Percentiles rank a stretch among this genome's conserved stretches.
Evolutionary conservation across 2,797 vertebrate genomes (phyloP).

Genomic region (Pantherophis vulpinus): DNA sequence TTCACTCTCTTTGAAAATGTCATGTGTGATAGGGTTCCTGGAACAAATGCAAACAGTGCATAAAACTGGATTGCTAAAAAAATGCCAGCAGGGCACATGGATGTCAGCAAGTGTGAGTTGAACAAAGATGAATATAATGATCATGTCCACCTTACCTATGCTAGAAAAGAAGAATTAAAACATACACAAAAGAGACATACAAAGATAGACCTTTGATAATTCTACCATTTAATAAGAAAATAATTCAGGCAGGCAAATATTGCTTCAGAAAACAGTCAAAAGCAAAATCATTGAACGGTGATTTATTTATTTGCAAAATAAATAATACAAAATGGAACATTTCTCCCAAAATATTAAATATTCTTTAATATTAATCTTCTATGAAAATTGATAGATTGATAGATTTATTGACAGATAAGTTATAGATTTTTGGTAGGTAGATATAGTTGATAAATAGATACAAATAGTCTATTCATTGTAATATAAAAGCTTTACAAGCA

Average conservation of each 20-base stretch:
- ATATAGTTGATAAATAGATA: not conserved
- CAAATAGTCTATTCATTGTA: not conserved
- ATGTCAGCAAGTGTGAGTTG: slow-evolving; percentile 39
- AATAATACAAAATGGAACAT: not conserved
- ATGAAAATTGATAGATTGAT: not conserved
- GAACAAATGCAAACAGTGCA: slow-evolving; percentile 42
- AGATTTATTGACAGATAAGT: not conserved
- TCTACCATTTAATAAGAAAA: slow-evolving; percentile 34
- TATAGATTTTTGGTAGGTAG: not conserved
- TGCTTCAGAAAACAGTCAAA: slow-evolving; percentile 39
- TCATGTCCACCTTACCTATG: slow-evolving; percentile 49
- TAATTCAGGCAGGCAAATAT: slow-evolving; percentile 29
- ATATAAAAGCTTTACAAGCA: not conserved
- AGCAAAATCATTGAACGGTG: not conserved
- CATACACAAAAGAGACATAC: not conserved
- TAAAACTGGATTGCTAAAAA: slow-evolving; percentile 36
- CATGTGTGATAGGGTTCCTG: not conserved
- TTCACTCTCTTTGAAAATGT: slow-evolving; percentile 31
- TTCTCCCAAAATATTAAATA: not conserved
- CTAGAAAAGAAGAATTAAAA: slow-evolving; percentile 11
- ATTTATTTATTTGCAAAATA: not conserved
- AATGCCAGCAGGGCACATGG: not conserved
- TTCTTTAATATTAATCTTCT: not conserved
- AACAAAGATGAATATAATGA: slow-evolving; percentile 47
- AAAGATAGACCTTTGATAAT: slow-evolving; percentile 10